Base-by-base conservation (phyloP, 2,113 vertebrate genomes). In the Bubo blakistoni region DNA sequence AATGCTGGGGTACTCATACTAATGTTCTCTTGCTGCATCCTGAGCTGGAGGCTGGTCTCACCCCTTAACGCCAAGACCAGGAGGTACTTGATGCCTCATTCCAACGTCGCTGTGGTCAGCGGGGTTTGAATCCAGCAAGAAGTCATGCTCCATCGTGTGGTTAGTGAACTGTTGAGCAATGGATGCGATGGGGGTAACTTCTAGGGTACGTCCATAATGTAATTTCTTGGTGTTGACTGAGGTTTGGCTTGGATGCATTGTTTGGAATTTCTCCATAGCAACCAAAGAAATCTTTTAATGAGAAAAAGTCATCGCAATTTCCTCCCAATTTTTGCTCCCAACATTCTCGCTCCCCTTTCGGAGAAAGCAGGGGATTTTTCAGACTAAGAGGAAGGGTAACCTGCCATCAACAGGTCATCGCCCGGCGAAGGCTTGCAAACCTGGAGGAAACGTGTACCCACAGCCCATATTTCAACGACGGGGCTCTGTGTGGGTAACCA, bases 21-120 rank as follows among this genome's bases (percentile, higher is more conserved):
- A 0, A 1, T 6, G 8, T 57, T 57, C 10, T 51, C 52, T 36
- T 61, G 67, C 49, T 69, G 46, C 15, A 27, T 25, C 49, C 62
- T 40, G 34, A 19, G 30, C 46, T 36, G 34, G 42, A 40, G 49
- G 0, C 30, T 15, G 40, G 8, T 13, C 36, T 57, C 34, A 0
- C 7, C 34, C 14, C 3, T 57, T 34, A 49, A 44, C 1, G 0
- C 13, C 34, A 29, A 38, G 30, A n/a, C 80, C 63, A 62, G 44
- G 7, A 40, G 55, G 13, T 30, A 4, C 14, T 32, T 0, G 0
- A 4, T 46, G 42, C 13, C 19, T 58, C 17, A 7, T 27, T 67
- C 58, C 52, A 52, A 3, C 1, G 0, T 20, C 0, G 0, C 38
- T 54, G 46, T 2, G 14, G 16, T 29, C 57, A 9, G n/a, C 6